phyloP scores from a whole-genome alignment of 1,140 invertebrate species.

The Saccostrea cuccullata region DNA sequence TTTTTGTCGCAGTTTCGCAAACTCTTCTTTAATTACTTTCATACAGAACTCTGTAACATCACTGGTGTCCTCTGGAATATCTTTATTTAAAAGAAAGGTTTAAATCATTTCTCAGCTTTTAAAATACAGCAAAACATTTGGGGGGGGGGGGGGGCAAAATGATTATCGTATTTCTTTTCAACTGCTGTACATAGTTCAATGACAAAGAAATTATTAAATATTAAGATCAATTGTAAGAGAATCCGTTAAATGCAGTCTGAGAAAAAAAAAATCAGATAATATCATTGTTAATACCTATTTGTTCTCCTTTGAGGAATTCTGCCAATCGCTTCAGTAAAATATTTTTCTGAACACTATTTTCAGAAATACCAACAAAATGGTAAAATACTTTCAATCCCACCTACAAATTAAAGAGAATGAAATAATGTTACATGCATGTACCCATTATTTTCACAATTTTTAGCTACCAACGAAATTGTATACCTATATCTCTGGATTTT shows the following conservation, averaged over 20 bases:
- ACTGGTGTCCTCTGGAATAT: conserved; percentile 34
- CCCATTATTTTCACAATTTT: too few relatives aligned
- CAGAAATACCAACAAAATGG: conserved; percentile 65
- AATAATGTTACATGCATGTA: too few relatives aligned
- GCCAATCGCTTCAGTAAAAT: conserved; percentile 55
- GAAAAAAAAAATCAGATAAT: neutral
- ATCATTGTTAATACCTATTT: conserved; percentile 48
- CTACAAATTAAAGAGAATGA: conserved; percentile 39
- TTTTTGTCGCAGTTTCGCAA: conserved; percentile 51
- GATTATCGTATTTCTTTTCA: too few relatives aligned
- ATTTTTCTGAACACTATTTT: conserved; percentile 53
- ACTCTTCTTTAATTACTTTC: conserved; percentile 44
- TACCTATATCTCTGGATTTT: too few relatives aligned
- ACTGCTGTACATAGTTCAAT: too few relatives aligned
- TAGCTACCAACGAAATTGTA: too few relatives aligned
- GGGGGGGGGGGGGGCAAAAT: too few relatives aligned
- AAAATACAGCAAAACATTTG: too few relatives aligned
- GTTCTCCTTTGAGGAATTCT: conserved; percentile 44
- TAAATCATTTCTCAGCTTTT: too few relatives aligned
- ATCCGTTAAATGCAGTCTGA: neutral
- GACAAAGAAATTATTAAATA: too few relatives aligned
- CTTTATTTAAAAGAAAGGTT: neutral
- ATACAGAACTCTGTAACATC: conserved; percentile 41
- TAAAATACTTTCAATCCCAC: conserved; percentile 62
- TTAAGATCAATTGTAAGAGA: too few relatives aligned